Conservation (phyloP, 2,113 vertebrate species). For the Megaleporinus macrocephalus region DNA sequence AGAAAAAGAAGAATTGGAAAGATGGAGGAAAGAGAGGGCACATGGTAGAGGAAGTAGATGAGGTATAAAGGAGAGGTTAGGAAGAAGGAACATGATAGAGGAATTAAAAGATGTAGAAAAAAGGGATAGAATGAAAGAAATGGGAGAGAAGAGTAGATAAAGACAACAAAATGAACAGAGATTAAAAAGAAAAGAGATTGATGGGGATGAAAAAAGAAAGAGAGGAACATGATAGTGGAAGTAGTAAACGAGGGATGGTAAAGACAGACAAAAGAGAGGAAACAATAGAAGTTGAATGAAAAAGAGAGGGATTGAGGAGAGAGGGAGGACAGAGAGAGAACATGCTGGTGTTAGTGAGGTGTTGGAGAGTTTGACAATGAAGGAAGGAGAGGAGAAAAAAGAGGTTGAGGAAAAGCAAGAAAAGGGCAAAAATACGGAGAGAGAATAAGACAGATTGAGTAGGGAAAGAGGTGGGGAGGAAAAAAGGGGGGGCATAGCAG, state of each 20-base stretch:
- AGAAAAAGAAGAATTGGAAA: not conserved
- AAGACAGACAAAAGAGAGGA: too few species aligned
- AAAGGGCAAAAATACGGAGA: not conserved
- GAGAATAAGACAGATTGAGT: too few species aligned
- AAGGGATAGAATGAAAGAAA: too few species aligned
- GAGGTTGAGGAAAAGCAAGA: too few species aligned
- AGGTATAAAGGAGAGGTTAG: not conserved
- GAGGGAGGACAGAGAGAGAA: constrained; percentile 14
- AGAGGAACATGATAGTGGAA: too few species aligned
- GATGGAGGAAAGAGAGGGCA: not conserved
- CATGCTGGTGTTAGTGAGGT: not conserved
- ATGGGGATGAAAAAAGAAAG: not conserved
- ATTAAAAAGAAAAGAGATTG: too few species aligned
- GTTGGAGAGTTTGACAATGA: too few species aligned
- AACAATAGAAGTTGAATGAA: too few species aligned
- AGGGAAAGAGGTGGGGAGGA: not conserved
- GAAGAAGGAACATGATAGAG: not conserved
- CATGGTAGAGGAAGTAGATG: not conserved
- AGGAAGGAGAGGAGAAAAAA: constrained; percentile 8
- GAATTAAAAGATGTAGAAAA: not conserved
- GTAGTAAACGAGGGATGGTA: not conserved
- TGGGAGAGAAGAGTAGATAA: too few species aligned
- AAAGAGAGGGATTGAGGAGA: too few species aligned
- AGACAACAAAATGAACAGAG: too few species aligned
- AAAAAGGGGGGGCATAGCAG: not conserved